These are phyloP conservation scores for Panzeria rudis DNA, from an alignment of 2,888 invertebrate species.

Conservation along the genomic window DNA sequence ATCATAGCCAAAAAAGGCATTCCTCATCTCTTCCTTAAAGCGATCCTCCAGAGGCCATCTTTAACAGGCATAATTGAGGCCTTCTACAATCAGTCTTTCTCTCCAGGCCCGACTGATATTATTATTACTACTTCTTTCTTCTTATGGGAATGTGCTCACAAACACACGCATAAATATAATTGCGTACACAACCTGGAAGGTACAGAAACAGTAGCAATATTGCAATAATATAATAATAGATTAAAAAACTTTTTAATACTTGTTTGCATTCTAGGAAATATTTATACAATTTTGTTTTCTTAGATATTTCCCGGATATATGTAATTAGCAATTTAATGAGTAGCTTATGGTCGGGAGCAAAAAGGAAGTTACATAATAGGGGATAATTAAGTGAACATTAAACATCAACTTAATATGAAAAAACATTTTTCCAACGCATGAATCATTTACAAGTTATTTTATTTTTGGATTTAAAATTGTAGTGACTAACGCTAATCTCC, in stretches of 20 bases:
- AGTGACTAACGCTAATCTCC: too few species aligned
- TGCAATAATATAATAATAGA: slow-evolving; percentile 7
- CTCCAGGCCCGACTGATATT: background rate
- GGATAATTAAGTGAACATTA: too few species aligned
- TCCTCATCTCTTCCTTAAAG: background rate
- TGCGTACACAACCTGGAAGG: background rate
- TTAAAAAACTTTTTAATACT: background rate
- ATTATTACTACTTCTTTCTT: background rate
- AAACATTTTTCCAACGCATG: too few species aligned
- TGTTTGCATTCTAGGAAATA: slow-evolving; percentile 10
- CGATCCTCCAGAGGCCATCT: background rate
- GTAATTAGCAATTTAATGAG: background rate
- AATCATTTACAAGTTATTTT: too few species aligned
- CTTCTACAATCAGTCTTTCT: background rate
- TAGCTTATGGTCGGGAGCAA: background rate
- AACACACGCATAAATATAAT: background rate
- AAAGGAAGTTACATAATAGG: background rate
- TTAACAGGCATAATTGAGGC: background rate
- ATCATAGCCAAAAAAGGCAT: too few species aligned
- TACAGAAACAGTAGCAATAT: slow-evolving; percentile 22
- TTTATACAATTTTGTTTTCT: slow-evolving; percentile 1
- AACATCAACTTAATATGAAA: too few species aligned
- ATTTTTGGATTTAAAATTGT: too few species aligned
- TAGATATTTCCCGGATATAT: slow-evolving; percentile 15
- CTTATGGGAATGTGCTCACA: background rate